phyloP scores from a whole-genome alignment of 2,888 invertebrate species.

The Pharmacophagus antenor region DNA sequence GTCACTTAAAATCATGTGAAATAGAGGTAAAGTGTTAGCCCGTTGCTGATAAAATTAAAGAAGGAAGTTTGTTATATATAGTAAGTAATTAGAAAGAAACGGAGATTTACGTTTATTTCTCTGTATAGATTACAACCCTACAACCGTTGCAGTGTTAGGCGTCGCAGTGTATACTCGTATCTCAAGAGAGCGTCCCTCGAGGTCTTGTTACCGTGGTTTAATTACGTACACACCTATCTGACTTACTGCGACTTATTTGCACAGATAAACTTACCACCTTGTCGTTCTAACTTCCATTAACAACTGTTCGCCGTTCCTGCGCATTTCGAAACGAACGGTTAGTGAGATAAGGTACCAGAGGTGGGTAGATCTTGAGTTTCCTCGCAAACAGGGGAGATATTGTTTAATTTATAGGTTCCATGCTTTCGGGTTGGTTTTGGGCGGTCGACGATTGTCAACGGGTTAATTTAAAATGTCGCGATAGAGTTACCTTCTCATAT shows the following conservation, averaged over 20 bases:
- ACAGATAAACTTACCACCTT: conserved; percentile 43
- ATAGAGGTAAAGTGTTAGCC: background rate
- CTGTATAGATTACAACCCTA: background rate
- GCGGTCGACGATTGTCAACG: conserved; percentile 57
- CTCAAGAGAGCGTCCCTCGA: conserved; percentile 48
- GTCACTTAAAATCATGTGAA: background rate
- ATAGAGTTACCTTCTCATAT: conserved; percentile 33
- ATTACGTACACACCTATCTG: conserved; percentile 70
- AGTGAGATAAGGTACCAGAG: conserved; percentile 54
- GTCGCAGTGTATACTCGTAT: conserved; percentile 38
- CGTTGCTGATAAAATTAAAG: background rate
- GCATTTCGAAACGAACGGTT: conserved; percentile 27
- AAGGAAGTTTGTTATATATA: background rate
- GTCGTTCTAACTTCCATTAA: conserved; percentile 43
- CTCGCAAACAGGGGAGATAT: conserved; percentile 59
- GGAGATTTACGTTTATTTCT: no score
- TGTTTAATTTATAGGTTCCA: conserved; percentile 66
- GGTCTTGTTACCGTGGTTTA: conserved; percentile 69
- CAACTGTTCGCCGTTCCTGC: conserved; percentile 18
- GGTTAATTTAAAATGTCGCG: conserved; percentile 55
- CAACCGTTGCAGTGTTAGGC: conserved; percentile 28
- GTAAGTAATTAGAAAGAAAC: background rate
- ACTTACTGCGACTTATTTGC: conserved; percentile 61
- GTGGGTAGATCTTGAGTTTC: conserved; percentile 67
- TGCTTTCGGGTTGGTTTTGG: conserved; percentile 44